Evolutionary conservation across 1,140 invertebrate species (phyloP).

Genomic region (Zaprionus gabonicus): DNA sequence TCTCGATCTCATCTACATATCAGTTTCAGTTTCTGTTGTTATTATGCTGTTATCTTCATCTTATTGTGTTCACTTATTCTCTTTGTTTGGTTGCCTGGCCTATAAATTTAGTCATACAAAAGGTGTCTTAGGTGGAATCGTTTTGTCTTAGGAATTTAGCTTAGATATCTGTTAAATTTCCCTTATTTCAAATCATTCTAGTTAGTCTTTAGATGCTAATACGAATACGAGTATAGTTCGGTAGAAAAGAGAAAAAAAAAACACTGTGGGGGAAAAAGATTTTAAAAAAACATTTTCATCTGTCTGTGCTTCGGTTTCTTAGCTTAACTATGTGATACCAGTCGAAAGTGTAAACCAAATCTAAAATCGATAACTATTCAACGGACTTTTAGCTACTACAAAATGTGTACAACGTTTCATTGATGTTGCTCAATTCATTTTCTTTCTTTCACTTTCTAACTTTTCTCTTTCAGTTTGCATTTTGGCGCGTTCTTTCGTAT

Average conservation of each 20-base stretch:
- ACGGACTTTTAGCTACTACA: constrained; percentile 36
- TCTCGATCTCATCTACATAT: constrained; percentile 18
- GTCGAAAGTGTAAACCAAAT: constrained; percentile 72
- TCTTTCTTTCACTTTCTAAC: constrained; percentile 2
- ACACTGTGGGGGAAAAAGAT: constrained; percentile 33
- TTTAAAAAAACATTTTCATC: constrained; percentile 47
- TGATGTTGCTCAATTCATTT: constrained; percentile 5
- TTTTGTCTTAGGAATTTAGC: constrained; percentile 83
- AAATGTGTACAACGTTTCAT: constrained; percentile 32
- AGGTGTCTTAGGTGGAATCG: constrained; percentile 82
- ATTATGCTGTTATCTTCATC: constrained; percentile 37
- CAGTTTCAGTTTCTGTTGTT: constrained; percentile 35
- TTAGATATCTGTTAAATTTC: constrained; percentile 75
- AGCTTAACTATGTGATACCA: constrained; percentile 79
- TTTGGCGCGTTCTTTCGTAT: constrained; percentile 72
- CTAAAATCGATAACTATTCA: constrained; percentile 47
- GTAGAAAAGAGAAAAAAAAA: constrained; percentile 45
- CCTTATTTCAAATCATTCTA: constrained; percentile 81
- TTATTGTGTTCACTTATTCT: constrained; percentile 34
- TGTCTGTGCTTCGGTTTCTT: constrained; percentile 55
- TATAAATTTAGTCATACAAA: constrained; percentile 80
- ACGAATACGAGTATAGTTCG: constrained; percentile 53
- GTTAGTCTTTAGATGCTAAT: constrained; percentile 77
- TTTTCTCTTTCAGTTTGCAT: constrained; percentile 57
- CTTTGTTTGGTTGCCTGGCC: constrained; percentile 46